These are phyloP conservation scores for Bufo bufo DNA, from an alignment of 2,113 vertebrate genomes.

Conservation along the genomic window DNA sequence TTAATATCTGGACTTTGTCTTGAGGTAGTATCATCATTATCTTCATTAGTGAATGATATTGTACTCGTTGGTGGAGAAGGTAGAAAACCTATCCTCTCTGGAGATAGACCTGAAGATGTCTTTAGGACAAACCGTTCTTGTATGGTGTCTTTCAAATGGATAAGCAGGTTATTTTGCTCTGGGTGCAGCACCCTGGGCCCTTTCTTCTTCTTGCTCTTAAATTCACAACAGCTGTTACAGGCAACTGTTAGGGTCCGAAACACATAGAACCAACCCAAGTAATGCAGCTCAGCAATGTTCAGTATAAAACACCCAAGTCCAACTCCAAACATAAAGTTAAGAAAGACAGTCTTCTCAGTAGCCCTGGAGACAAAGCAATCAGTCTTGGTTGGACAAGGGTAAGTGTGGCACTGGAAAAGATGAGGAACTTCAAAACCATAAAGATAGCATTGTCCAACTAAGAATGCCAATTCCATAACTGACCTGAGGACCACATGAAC, in stretches of 20 bases:
- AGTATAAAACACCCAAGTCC: conserved; percentile 70
- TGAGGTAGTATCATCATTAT: conserved; percentile 35
- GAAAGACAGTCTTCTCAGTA: conserved; percentile 71
- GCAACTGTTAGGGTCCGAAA: conserved; percentile 66
- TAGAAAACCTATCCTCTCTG: conserved; percentile 53
- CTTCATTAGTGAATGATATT: conserved; percentile 69
- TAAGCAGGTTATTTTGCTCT: conserved; percentile 66
- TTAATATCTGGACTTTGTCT: conserved; percentile 61
- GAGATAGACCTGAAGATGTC: conserved; percentile 55
- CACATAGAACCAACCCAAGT: conserved; percentile 69
- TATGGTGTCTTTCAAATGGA: conserved; percentile 69
- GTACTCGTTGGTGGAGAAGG: conserved; percentile 59
- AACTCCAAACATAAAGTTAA: conserved; percentile 72
- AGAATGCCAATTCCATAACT: conserved; percentile 70
- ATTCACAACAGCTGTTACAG: conserved; percentile 65
- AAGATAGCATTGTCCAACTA: conserved; percentile 68
- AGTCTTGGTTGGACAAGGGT: conserved; percentile 68
- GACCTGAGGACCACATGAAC: conserved; percentile 67
- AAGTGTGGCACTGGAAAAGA: conserved; percentile 69
- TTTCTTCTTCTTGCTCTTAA: conserved; percentile 55
- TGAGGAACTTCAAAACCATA: conserved; percentile 71
- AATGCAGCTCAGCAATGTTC: conserved; percentile 70
- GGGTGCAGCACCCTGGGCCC: conserved; percentile 55
- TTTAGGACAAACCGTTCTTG: conserved; percentile 68
- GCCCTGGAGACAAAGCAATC: conserved; percentile 72